Conservation (phyloP, 2,113 vertebrate species). For the Mormoops blainvillei region DNA sequence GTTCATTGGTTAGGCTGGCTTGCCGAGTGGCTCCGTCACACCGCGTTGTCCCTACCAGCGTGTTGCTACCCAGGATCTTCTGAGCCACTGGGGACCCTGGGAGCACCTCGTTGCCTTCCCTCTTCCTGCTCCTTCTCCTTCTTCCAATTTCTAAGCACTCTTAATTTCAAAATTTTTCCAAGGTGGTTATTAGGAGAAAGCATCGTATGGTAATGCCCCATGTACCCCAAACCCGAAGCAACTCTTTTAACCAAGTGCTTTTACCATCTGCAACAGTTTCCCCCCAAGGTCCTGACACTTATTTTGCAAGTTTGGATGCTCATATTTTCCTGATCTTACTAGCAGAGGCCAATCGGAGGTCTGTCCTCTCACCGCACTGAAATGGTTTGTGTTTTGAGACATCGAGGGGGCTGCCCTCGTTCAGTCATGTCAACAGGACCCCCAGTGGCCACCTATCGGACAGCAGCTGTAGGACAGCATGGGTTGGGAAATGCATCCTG, state of each 20-base stretch:
- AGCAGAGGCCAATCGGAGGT: background rate
- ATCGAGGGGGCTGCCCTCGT: background rate
- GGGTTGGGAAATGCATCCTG: background rate
- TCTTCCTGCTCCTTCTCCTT: background rate
- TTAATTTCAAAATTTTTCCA: background rate
- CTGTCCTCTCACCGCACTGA: background rate
- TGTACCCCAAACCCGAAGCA: background rate
- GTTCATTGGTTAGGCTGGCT: background rate
- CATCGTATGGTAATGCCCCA: background rate
- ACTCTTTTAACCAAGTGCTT: background rate
- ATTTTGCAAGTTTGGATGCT: constrained; percentile 11
- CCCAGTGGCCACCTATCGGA: too few species aligned
- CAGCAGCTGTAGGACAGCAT: background rate
- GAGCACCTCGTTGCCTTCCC: background rate
- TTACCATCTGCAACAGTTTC: background rate
- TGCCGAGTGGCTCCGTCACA: background rate
- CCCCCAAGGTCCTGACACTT: background rate
- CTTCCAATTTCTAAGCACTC: background rate
- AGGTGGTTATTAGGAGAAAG: background rate
- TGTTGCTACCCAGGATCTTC: background rate
- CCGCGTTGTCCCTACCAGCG: background rate
- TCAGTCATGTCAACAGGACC: background rate
- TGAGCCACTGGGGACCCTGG: background rate
- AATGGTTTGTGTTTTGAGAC: background rate
- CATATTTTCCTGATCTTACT: background rate